These are phyloP conservation scores for Gymnorhina tibicen DNA, from an alignment of 2,113 vertebrate species.

Conservation along the genomic window DNA sequence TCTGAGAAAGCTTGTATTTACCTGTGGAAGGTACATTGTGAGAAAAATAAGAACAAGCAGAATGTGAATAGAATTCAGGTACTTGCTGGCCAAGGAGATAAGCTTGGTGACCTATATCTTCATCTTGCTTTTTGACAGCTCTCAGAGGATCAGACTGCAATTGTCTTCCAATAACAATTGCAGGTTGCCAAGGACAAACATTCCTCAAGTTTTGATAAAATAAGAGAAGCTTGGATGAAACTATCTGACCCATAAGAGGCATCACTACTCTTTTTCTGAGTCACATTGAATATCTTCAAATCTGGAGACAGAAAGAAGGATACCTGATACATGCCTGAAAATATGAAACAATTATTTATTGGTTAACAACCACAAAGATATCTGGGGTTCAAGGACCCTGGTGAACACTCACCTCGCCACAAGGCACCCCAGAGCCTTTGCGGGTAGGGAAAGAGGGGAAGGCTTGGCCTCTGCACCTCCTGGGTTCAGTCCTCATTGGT, in stretches of 20 bases:
- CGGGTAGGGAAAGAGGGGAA: background rate
- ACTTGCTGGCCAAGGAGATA: background rate
- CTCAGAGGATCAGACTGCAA: background rate
- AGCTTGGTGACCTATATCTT: background rate
- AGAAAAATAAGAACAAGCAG: background rate
- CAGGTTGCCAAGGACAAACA: background rate
- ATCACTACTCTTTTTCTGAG: background rate
- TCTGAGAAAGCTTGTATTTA: background rate
- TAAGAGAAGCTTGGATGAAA: background rate
- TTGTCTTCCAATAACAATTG: background rate
- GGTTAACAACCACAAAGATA: background rate
- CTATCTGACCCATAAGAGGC: background rate
- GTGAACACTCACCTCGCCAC: background rate
- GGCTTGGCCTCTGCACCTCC: background rate
- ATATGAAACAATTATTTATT: background rate
- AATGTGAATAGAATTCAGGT: background rate
- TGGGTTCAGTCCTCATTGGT: fast-evolving
- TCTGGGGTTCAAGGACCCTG: background rate
- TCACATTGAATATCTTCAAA: background rate
- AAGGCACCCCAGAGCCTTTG: background rate
- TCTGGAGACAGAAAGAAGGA: background rate
- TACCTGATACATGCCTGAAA: background rate
- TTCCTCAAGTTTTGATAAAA: background rate
- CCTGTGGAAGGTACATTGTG: background rate
- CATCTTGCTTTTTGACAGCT: background rate